A percentile compares a stretch with the other conserved stretches of the same genome.
These are phyloP conservation scores for Rhinichthys klamathensis DNA, from an alignment of 2,113 vertebrate species.

Conservation along the genomic window DNA sequence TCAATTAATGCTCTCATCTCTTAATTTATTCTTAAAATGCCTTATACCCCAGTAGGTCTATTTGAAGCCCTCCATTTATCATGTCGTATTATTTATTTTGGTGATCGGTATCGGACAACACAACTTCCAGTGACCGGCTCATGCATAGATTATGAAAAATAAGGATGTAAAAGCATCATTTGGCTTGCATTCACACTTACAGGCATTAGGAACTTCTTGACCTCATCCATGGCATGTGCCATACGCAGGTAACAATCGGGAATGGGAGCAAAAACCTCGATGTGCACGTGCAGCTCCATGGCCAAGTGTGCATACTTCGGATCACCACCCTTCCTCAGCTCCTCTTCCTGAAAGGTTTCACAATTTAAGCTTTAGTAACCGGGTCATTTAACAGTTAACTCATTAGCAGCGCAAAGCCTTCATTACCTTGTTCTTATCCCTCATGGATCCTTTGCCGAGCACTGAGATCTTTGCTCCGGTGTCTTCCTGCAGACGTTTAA, in stretches of 20 bases:
- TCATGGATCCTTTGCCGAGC: slow-evolving; percentile 95
- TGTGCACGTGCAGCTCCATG: slow-evolving; percentile 95
- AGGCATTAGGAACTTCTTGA: slow-evolving; percentile 97
- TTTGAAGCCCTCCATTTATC: too few species aligned
- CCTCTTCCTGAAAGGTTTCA: slow-evolving; percentile 83
- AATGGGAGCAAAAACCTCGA: slow-evolving; percentile 94
- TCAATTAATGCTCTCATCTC: too few species aligned
- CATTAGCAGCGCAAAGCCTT: not conserved
- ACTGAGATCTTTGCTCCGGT: slow-evolving; percentile 97
- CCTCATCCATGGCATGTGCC: slow-evolving; percentile 98
- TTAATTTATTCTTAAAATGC: too few species aligned
- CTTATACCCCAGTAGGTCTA: too few species aligned
- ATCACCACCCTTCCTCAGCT: slow-evolving; percentile 91
- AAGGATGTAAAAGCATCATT: not conserved
- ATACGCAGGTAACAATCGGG: slow-evolving; percentile 94
- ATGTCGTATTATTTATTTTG: too few species aligned
- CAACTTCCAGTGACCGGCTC: too few species aligned
- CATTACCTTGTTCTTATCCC: slow-evolving; percentile 92
- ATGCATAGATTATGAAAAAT: too few species aligned
- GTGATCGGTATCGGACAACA: too few species aligned
- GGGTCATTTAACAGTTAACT: not conserved
- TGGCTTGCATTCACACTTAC: slow-evolving; percentile 69
- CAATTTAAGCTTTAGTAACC: not conserved
- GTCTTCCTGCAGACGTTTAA: slow-evolving; percentile 97
- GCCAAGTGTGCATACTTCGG: slow-evolving; percentile 93